Evolutionary conservation across 2,888 invertebrate species (phyloP).

Genomic region (Caenorhabditis afra): DNA sequence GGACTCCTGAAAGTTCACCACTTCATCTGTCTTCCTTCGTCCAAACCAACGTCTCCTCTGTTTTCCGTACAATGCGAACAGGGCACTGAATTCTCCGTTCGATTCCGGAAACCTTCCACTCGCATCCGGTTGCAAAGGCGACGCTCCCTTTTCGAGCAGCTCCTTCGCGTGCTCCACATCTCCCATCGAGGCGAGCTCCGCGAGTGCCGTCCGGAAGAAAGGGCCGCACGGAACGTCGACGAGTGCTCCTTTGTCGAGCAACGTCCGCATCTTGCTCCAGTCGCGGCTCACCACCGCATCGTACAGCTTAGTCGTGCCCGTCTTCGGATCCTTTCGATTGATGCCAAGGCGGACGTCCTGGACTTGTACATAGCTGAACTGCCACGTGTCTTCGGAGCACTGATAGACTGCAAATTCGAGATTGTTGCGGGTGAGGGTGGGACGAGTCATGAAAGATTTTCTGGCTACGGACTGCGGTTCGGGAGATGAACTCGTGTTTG

Average conservation of each 20-base stretch:
- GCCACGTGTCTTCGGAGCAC: not conserved
- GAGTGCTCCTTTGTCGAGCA: slow-evolving; percentile 19
- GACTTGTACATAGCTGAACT: slow-evolving; percentile 10
- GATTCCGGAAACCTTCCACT: not conserved
- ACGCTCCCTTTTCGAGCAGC: slow-evolving; percentile 10
- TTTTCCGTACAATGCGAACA: slow-evolving; percentile 12
- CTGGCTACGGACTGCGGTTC: too few species aligned
- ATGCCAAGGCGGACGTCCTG: slow-evolving; percentile 19
- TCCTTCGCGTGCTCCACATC: slow-evolving; percentile 13
- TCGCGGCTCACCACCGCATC: slow-evolving; percentile 7
- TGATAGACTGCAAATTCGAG: too few species aligned
- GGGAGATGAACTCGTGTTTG: too few species aligned
- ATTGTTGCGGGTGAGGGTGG: too few species aligned
- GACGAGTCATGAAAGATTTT: too few species aligned
- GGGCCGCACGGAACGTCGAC: slow-evolving; percentile 22
- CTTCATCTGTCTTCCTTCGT: too few species aligned
- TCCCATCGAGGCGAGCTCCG: slow-evolving; percentile 10
- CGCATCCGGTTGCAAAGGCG: slow-evolving; percentile 8
- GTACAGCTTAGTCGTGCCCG: slow-evolving; percentile 8
- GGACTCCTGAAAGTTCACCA: slow-evolving; percentile 12
- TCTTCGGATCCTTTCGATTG: slow-evolving; percentile 12
- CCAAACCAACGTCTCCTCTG: not conserved
- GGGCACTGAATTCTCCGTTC: slow-evolving; percentile 6
- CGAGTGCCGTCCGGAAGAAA: slow-evolving; percentile 1
- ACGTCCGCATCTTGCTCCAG: not conserved